These are phyloP conservation scores for Amorpha juglandis DNA, from an alignment of 2,888 invertebrate species.

Conservation along the genomic window DNA sequence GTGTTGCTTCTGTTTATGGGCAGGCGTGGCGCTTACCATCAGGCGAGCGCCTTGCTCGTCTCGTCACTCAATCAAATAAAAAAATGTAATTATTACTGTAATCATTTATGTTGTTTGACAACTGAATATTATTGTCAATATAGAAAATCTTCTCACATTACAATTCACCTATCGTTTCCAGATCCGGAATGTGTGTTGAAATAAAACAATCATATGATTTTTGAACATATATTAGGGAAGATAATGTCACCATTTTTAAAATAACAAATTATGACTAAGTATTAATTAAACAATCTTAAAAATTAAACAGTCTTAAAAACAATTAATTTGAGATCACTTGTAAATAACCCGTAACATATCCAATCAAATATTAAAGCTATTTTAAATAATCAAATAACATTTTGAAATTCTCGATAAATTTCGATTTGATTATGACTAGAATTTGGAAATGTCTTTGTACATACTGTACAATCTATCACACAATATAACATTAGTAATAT, in stretches of 20 bases:
- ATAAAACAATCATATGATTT: constrained; percentile 56
- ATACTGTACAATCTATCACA: no score
- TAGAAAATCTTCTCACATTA: no score
- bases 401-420: background rate
- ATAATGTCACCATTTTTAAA: constrained; percentile 63
- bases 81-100: no score
- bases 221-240: constrained; percentile 81
- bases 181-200: background rate
- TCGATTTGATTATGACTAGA: background rate
- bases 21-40: no score
- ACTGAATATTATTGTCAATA: no score
- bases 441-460: background rate
- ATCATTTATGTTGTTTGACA: no score
- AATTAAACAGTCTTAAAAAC: background rate
- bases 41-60: no score
- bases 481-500: no score
- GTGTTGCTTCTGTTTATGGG: no score
- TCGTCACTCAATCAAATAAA: no score
- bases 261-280: background rate
- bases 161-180: background rate
- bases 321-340: background rate
- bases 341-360: background rate
- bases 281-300: background rate
- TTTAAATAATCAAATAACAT: background rate
- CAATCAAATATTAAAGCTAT: background rate